Conservation (phyloP, 2,888 invertebrate genomes). For the Hypercompe scribonia region DNA sequence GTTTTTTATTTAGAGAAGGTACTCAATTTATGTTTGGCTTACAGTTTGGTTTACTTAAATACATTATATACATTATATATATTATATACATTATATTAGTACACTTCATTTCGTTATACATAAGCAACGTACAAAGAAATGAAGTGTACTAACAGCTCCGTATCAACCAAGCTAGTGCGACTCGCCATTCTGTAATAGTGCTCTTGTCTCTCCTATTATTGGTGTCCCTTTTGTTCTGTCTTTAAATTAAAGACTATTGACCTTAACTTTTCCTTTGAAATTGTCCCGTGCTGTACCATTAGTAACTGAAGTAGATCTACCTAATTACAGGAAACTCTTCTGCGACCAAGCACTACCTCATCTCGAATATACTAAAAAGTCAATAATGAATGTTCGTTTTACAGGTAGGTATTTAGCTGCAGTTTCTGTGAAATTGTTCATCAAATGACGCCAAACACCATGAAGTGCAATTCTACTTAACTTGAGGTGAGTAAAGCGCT, state of each 20-base stretch:
- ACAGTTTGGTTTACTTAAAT: too few relatives aligned
- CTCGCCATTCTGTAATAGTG: conserved; percentile 72
- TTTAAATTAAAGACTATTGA: conserved; percentile 81
- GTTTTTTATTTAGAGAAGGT: not conserved
- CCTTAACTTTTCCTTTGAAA: conserved; percentile 72
- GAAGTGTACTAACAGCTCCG: conserved; percentile 51
- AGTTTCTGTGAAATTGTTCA: conserved; percentile 32
- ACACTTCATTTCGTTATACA: not conserved
- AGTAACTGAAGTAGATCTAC: conserved; percentile 61
- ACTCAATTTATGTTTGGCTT: too few relatives aligned
- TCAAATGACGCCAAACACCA: conserved; percentile 51
- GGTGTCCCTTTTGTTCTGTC: conserved; percentile 76
- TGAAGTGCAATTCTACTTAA: conserved; percentile 56
- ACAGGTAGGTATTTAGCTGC: conserved; percentile 20
- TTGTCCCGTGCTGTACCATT: conserved; percentile 55
- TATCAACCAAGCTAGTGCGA: conserved; percentile 55
- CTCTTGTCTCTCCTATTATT: conserved; percentile 74
- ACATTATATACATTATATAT: too few relatives aligned
- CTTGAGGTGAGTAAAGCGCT: conserved; percentile 58
- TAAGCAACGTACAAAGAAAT: conserved; percentile 17
- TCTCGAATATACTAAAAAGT: conserved; percentile 27
- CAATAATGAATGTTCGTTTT: conserved; percentile 32
- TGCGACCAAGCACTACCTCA: conserved; percentile 47
- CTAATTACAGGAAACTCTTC: conserved; percentile 59
- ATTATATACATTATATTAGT: too few relatives aligned